Percentiles rank a stretch among this genome's conserved stretches.
Evolutionary conservation across 2,113 vertebrate species (phyloP).

Genomic region (Toxotes jaculatrix): DNA sequence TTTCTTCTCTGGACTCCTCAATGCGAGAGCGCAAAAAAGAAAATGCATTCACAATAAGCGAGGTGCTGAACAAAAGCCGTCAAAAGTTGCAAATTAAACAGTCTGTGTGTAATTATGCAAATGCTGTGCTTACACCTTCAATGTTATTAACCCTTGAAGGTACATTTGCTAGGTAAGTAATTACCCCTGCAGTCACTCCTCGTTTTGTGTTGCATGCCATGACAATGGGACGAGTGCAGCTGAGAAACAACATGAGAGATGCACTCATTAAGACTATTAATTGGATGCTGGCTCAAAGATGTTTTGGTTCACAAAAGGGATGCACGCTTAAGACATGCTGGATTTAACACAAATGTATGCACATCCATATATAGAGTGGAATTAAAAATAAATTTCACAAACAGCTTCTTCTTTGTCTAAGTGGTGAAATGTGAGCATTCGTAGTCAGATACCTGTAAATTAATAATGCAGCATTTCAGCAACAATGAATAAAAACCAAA

Average conservation of each 20-base stretch:
- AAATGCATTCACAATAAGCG: slow-evolving; percentile 79
- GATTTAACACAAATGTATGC: slow-evolving; percentile 59
- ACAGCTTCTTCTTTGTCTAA: neutral
- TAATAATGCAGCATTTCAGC: slow-evolving; percentile 69
- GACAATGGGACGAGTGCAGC: slow-evolving; percentile 76
- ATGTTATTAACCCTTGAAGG: slow-evolving; percentile 86
- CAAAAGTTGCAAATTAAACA: slow-evolving; percentile 86
- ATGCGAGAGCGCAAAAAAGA: slow-evolving; percentile 45
- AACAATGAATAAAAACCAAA: slow-evolving; percentile 73
- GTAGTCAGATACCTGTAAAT: slow-evolving; percentile 39
- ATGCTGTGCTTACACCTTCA: slow-evolving; percentile 85
- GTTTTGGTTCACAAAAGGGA: slow-evolving; percentile 72
- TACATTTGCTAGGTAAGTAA: slow-evolving; percentile 82
- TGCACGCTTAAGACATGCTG: slow-evolving; percentile 27
- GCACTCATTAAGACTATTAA: slow-evolving; percentile 84
- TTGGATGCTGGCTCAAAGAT: slow-evolving; percentile 77
- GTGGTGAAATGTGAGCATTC: slow-evolving; percentile 31
- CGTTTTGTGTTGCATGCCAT: slow-evolving; percentile 76
- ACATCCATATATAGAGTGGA: slow-evolving; percentile 45
- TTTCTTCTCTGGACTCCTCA: slow-evolving; percentile 69
- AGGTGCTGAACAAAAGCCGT: slow-evolving; percentile 79
- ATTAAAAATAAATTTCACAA: slow-evolving; percentile 47
- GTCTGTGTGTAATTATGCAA: slow-evolving; percentile 86
- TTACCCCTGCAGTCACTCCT: slow-evolving; percentile 82
- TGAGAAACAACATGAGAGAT: slow-evolving; percentile 78